Evolutionary conservation across 1,140 invertebrate species (phyloP), one percentile per base, ranked within the genome.

Genomic region (Drosophila sp.): DNA sequence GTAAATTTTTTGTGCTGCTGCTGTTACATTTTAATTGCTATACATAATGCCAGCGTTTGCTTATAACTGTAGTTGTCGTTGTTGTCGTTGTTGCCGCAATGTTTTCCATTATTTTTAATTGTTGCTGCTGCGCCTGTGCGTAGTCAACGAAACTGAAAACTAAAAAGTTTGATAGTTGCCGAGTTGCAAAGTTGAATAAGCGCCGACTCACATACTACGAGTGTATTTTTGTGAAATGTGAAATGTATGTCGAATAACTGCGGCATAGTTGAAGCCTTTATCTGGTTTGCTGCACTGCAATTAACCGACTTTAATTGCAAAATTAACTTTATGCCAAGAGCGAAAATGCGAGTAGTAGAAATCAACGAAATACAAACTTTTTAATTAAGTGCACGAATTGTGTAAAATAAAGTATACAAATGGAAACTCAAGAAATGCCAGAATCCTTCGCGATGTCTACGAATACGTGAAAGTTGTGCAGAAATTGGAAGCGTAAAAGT

Each of bases 81-180:
- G 36, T 38, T 36, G 41, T 34, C 45, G 40, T 36, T 51, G 21
- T 51, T 34, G 57, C 61, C 63, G 59, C 76, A 63, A 46, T 76
- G 80, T 65, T 79, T 71, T 66, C 48, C 83, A 82, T 87, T 86
- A 87, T 82, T 87, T 87, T 87, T 86, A 87, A 86, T 86, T 87
- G 78, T 82, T 76, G 73, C 36, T 16, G 50, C 46, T 84, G 70
- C 61, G 51, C 45, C 59, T 48, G 67, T 76, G 69, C 51, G 56
- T 66, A 61, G 36, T 43, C 71, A 59, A 27, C 21, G 21, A 48
- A 16, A 59, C 21, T 1, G 27, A 14, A 34, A 29, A 11, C 9
- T 29, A 16, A 16, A 14, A 58, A 65, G 41, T n/a, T n/a, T n/a
- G n/a, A n/a, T n/a, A n/a, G n/a, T n/a, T n/a, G n/a, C n/a, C n/a